Base-by-base conservation (phyloP, 2,113 vertebrate species). In the Accipiter virgatus region DNA sequence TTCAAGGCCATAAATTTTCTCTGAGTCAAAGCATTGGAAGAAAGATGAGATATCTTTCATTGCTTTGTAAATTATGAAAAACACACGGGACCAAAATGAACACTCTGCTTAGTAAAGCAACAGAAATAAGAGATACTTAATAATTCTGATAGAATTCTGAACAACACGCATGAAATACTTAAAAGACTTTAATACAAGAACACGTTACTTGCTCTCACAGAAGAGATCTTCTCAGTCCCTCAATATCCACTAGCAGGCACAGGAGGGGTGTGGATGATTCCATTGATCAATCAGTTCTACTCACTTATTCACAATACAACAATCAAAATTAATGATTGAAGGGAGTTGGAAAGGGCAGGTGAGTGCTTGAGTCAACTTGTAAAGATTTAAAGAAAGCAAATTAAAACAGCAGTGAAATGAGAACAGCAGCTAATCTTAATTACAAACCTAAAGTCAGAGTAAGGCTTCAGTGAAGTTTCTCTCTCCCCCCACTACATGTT, bases 321-420 rank as follows among this genome's bases (percentile, higher is more conserved):
- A 89, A 87, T 91, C 89, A 91, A 90, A 96, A 95, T 85, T 93
- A 94, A 94, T 86, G 94, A 97, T 47, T 81, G 94, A 92, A 93
- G 67, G 82, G 78, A 95, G 53, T 52, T 86, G 66, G 68, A 93
- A 95, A 95, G 81, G 93, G 81, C 80, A 96, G 82, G 74, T 79
- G 73, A 96, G 50, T 29, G 62, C 79, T 77, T 50, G 61, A 95
- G 93, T 93, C 91, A 96, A 88, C 94, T 85, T 92, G 87, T 67
- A 90, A 95, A 87, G 89, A 81, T 71, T 94, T 93, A 59, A 95
- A 91, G 87, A 93, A 96, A 91, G 63, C 87, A 93, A 96, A 93
- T 88, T 87, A 86, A 94, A 96, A 67, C 8, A 10, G 72, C 74
- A 78, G 66, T 59, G 55, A 90, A 95, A 89, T 25, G 50, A 15